Conservation (phyloP, 2,888 invertebrate genomes). For the Ecliptopera silaceata region DNA sequence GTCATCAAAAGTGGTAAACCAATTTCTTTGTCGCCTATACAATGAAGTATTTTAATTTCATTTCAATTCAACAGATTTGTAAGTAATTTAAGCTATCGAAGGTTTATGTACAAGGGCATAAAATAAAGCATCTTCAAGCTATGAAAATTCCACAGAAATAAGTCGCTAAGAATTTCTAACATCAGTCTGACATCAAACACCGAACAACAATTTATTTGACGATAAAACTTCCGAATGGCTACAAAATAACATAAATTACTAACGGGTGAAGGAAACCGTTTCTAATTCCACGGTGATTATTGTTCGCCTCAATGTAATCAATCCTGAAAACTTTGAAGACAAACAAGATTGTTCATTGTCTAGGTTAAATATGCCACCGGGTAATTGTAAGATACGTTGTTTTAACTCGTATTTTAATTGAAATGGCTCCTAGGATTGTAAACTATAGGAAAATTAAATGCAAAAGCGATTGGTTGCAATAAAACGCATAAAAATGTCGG, state of each 20-base stretch:
- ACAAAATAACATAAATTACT: conserved; percentile 37
- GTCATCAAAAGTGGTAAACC: no score
- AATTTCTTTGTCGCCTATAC: no score
- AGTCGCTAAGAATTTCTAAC: conserved; percentile 27
- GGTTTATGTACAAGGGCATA: not conserved
- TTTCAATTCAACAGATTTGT: no score
- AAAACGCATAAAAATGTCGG: no score
- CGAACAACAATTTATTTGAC: conserved; percentile 35
- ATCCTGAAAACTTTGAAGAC: not conserved
- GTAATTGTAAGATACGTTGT: no score
- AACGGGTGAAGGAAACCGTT: conserved; percentile 1
- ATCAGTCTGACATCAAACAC: conserved; percentile 35
- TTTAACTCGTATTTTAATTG: no score
- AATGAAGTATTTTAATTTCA: no score
- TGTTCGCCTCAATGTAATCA: not conserved
- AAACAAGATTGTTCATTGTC: not conserved
- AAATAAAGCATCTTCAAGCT: conserved; percentile 14
- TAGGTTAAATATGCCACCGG: no score
- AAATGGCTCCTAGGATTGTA: no score
- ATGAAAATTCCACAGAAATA: conserved; percentile 25
- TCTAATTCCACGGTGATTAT: not conserved
- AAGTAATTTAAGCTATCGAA: not conserved
- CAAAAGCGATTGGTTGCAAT: no score
- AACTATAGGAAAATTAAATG: no score
- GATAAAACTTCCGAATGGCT: conserved; percentile 38